Conservation (phyloP, 2,888 invertebrate species). For the Macrostomum cliftonense region DNA sequence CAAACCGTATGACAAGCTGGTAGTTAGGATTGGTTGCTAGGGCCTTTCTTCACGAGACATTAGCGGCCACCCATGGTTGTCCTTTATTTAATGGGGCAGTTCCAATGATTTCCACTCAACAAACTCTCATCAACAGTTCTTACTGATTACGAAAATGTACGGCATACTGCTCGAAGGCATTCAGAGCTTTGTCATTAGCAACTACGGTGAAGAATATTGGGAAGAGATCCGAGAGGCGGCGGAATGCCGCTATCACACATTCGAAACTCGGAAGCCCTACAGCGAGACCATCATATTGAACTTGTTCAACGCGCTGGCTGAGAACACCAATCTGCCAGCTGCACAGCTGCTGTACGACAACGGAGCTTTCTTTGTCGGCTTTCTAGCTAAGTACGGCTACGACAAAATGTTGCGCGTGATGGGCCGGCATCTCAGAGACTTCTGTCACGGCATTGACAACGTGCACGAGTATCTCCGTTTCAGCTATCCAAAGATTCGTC, state of each 20-base stretch:
- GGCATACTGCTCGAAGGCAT: constrained; percentile 75
- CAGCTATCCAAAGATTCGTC: constrained; percentile 12
- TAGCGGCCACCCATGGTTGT: no score
- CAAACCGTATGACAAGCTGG: no score
- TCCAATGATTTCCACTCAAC: no score
- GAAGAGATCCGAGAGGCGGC: constrained; percentile 67
- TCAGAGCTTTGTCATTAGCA: constrained; percentile 69
- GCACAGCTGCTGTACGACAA: constrained; percentile 11
- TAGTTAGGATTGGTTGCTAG: no score
- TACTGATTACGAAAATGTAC: no score
- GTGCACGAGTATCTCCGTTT: constrained; percentile 11
- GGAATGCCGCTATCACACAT: constrained; percentile 60
- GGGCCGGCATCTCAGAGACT: constrained; percentile 9
- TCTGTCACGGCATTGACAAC: constrained; percentile 9
- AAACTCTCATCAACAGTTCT: no score
- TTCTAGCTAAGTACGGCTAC: constrained; percentile 8
- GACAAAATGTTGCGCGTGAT: constrained; percentile 10
- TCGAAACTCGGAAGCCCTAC: constrained; percentile 62
- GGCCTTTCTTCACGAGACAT: no score
- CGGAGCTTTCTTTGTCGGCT: constrained; percentile 8
- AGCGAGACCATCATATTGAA: constrained; percentile 67
- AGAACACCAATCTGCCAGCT: constrained; percentile 6
- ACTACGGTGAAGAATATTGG: constrained; percentile 78
- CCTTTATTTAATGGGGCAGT: no score
- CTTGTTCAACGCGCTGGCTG: constrained; percentile 43